Base-by-base conservation (phyloP, 2,888 invertebrate species). In the Dryomyza anilis region DNA sequence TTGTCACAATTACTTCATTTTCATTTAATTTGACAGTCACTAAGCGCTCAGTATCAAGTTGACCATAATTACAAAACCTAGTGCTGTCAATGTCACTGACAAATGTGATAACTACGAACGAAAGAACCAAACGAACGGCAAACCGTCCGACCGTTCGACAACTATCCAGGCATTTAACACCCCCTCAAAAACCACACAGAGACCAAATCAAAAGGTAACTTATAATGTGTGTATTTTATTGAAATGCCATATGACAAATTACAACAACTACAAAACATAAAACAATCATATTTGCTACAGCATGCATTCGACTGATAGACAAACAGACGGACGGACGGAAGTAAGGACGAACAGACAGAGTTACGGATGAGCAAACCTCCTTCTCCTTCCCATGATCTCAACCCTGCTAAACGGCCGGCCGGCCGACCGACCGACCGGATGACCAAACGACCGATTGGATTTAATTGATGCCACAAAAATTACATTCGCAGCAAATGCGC, bases 401-500 rank as follows among this genome's bases (percentile, higher is more conserved):
- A n/a, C n/a, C n/a, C n/a, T n/a, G n/a, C n/a, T n/a, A n/a, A n/a
- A n/a, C n/a, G n/a, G n/a, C n/a, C n/a, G n/a, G n/a, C n/a, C n/a
- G n/a, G n/a, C n/a, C n/a, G n/a, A n/a, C n/a, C n/a, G n/a, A n/a
- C n/a, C n/a, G n/a, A n/a, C n/a, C n/a, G n/a, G n/a, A 43, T 19
- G 19, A 43, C 43, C n/a, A 43, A 43, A 43, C 43, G 19, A 43
- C 19, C 7, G 36, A 30, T 39, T 29, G 21, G n/a, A 46, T 21
- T 58, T 46, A 58, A 58, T 58, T 25, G 48, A 50, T 48, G 50
- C 50, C 23, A 60, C 50, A 52, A 60, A 36, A 50, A 60, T 60
- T 52, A 60, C 60, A 50, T 50, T 36, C 21, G n/a, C n/a, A 50
- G 33, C 36, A 2, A 12, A 33, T 27, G 16, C 30, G 61, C 61